A percentile compares a stretch with the other conserved stretches of the same genome.
Conservation (phyloP, 2,113 vertebrate species). For the Patagioenas fasciata region DNA sequence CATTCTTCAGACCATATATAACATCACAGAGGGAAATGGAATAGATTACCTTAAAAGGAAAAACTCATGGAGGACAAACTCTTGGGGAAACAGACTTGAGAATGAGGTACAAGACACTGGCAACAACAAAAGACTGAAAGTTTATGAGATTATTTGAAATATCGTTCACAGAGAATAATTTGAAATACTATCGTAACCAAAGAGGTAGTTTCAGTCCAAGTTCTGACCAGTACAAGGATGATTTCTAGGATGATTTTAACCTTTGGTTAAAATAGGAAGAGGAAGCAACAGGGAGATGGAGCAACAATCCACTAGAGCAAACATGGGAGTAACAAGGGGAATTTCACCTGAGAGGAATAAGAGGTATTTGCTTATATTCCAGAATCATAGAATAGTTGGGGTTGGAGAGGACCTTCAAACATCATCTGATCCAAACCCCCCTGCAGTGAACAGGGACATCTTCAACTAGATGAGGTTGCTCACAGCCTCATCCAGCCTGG, state of each 20-base stretch:
- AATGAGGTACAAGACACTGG: not conserved
- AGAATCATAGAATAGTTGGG: not conserved
- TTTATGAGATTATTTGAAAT: not conserved
- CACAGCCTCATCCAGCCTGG: fast-evolving
- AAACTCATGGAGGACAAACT: not conserved
- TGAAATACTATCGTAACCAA: not conserved
- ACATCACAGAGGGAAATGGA: not conserved
- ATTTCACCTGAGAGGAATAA: not conserved
- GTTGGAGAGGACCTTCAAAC: not conserved
- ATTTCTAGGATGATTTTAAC: not conserved
- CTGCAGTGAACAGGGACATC: not conserved
- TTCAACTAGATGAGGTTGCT: not conserved
- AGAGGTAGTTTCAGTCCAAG: not conserved
- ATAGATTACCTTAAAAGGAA: not conserved
- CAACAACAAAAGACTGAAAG: not conserved
- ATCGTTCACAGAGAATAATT: not conserved
- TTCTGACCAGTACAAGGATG: not conserved
- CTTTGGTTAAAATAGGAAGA: not conserved
- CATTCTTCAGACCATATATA: not conserved
- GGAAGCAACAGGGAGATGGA: not conserved
- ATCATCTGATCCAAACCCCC: not conserved
- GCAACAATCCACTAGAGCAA: not conserved
- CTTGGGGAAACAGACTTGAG: not conserved
- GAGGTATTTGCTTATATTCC: not conserved
- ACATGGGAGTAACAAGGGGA: not conserved